Base-by-base conservation (phyloP, 2,113 vertebrate species). In the Vidua chalybeata region DNA sequence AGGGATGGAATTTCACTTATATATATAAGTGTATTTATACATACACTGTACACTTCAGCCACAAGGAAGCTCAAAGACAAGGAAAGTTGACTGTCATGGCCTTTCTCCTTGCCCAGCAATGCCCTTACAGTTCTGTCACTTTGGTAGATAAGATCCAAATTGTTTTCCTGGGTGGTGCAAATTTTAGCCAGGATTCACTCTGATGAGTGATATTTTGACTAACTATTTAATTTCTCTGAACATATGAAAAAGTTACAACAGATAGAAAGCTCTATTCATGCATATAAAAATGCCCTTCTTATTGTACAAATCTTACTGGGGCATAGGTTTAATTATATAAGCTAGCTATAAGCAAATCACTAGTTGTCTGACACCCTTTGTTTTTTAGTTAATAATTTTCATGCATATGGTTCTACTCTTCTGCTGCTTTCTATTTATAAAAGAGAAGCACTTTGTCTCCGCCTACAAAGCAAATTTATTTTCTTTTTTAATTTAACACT, bases 191-290 rank as follows among this genome's bases (percentile, higher is more conserved):
- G 54, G 19, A 48, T 48, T 94, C 84, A 92, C 59, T 93, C 59
- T 76, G 72, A 56, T 88, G 83, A 78, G 19, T 56, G 39, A 63
- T 35, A 74, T 84, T 77, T 91, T 92, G 91, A 84, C 49, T 45
- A 96, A 84, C n/a, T 59, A 13, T 61, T 94, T 83, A 91, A 89
- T 68, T 80, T 89, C 41, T 75, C 63, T 86, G 81, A 93, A 72
- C 49, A 74, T 39, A 95, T 77, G 48, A 83, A 89, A n/a, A 90
- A 35, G 9, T 83, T 89, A 49, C 28, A 23, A 45, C 13, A 26
- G 45, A 54, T 6, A 82, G 62, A 87, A 91, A 20, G 4, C 12
- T 62, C 6, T 46, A 20, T 62, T 83, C 5, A 5, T 61, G 21
- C 2, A 8, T 41, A 26, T 37, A 24, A 45, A 13, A 72, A 75